Conservation (phyloP, 35 echinoderm and acorn worm species). For the Lytechinus variegatus region DNA sequence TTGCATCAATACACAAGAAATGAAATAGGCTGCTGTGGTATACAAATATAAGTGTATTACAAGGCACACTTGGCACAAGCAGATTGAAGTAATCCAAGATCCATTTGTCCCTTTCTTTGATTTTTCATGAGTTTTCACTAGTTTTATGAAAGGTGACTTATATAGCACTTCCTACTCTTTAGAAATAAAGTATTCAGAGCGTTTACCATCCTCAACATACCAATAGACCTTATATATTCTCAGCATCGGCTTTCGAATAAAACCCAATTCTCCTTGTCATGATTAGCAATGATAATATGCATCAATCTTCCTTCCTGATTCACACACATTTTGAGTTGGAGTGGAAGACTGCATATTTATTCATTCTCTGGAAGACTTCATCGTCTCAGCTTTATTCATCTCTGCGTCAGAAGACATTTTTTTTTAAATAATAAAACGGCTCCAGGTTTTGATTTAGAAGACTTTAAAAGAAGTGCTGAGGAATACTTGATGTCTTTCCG, state of each 20-base stretch:
- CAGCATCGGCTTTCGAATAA: background rate
- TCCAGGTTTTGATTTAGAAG: background rate
- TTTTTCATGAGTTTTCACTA: background rate
- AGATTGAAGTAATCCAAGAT: background rate
- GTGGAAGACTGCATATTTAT: slow-evolving; percentile 18
- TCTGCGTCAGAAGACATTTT: background rate
- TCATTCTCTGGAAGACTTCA: slow-evolving; percentile 17
- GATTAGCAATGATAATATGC: background rate
- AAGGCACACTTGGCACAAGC: background rate
- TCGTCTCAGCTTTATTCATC: background rate
- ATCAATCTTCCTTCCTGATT: background rate
- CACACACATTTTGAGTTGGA: slow-evolving; percentile 21
- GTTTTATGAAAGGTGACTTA: background rate
- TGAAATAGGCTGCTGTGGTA: slow-evolving; percentile 37
- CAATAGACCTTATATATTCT: background rate
- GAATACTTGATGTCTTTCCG: background rate
- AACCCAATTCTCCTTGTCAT: background rate
- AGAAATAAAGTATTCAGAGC: background rate
- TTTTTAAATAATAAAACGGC: background rate
- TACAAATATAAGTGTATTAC: background rate
- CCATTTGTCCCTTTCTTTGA: background rate
- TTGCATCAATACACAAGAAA: background rate
- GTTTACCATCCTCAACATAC: background rate
- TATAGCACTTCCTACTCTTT: background rate
- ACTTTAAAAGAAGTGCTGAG: background rate